Percentiles rank a stretch among this genome's conserved stretches.
Evolutionary conservation across 92 coral and sea anemone species (phyloP).

Genomic region (Micromussa lordhowensis): DNA sequence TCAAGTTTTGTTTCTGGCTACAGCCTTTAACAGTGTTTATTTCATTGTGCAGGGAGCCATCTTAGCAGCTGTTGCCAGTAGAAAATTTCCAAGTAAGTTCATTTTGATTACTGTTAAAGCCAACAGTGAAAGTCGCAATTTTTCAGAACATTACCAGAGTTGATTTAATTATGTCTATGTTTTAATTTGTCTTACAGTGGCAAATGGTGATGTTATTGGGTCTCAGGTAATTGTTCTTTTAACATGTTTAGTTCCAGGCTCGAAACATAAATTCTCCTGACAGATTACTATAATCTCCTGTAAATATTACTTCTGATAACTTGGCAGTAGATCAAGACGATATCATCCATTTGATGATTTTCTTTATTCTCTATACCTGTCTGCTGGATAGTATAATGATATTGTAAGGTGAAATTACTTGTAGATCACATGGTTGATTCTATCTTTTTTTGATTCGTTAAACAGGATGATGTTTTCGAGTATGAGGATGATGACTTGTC

Average conservation of each 20-base stretch:
- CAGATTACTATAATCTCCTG: background rate
- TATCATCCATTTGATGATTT: too few relatives aligned
- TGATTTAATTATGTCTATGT: background rate
- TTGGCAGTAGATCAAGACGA: too few relatives aligned
- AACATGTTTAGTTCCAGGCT: background rate
- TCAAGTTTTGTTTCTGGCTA: too few relatives aligned
- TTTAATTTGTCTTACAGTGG: conserved; percentile 53
- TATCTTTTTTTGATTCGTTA: background rate
- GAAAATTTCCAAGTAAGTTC: conserved; percentile 89
- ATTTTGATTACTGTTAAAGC: background rate
- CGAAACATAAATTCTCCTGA: background rate
- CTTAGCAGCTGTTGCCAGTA: conserved; percentile 96
- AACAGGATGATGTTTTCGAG: conserved; percentile 86
- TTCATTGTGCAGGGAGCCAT: conserved; percentile 85
- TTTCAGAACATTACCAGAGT: background rate
- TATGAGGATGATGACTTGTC: conserved; percentile 91
- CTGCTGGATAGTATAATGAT: background rate
- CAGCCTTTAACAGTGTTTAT: background rate
- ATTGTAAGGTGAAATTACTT: background rate
- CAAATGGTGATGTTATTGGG: conserved; percentile 81
- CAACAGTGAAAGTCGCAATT: background rate
- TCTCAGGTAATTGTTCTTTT: conserved; percentile 64
- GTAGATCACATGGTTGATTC: background rate
- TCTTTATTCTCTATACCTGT: too few relatives aligned
- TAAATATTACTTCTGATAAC: background rate